Base-by-base conservation (phyloP, 2,888 invertebrate species). In the Metalampra italica region DNA sequence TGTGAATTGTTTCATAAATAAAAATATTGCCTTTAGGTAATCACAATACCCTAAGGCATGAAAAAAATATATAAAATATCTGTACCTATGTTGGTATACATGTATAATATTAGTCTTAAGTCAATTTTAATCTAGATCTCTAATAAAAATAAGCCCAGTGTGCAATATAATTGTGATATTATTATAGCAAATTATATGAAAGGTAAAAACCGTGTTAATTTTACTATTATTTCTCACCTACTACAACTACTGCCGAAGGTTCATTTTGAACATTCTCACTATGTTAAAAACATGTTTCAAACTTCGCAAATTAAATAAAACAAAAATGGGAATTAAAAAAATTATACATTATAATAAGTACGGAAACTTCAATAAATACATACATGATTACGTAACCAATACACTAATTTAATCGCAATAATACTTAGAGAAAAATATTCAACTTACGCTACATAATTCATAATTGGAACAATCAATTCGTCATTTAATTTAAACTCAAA, bases 361-460 rank as follows among this genome's bases (percentile, higher is more conserved):
- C 66, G 49, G 48, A 49, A 71, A 76, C 9, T 39, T 2, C 22
- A 39, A 75, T 64, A 65, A 75, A 82, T 78, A 82, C 74, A 81
- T 78, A 81, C 67, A 75, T 78, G 77, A 78, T 78, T 80, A 78
- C 63, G 75, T 61, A 63, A 66, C 63, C 60, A 64, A 68, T 69
- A 73, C 67, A 13, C 68, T 47, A 50, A 45, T 43, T 34, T 5
- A 9, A 45, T 44, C 43, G 36, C 47, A 15, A 50, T 50, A 53
- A 49, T 54, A 51, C 48, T 63, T 59, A 50, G 55, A 55, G 55
- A 45, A 39, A 45, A 48, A 48, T 38, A 46, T 49, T 22, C 37
- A 39, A 29, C 42, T 41, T 42, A 46, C 11, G 32, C 56, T 59
- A 60, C 41, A 62, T 52, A 70, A 59, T 71, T 71, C 71, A 75